Percentiles rank a stretch among this genome's conserved stretches.
Evolutionary conservation across 2,797 vertebrate genomes (phyloP).

Genomic region (Chanos chanos): DNA sequence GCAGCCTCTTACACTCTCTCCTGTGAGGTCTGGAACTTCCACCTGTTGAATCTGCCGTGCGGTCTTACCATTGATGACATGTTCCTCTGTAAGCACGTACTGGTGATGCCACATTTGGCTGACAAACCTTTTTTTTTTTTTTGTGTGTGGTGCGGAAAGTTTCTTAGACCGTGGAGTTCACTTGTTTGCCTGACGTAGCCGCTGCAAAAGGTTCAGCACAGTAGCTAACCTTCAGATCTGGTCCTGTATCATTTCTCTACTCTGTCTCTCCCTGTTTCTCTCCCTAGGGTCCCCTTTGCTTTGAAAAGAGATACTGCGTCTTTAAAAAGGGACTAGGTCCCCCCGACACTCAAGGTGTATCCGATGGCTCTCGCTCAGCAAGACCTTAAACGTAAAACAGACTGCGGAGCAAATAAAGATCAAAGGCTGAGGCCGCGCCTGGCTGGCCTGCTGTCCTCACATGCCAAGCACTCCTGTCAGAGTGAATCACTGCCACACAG

Average conservation of each 20-base stretch:
- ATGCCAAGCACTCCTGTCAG: slow-evolving; percentile 45
- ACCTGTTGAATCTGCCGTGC: no score
- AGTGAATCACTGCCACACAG: slow-evolving; percentile 59
- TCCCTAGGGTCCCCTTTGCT: slow-evolving; percentile 57
- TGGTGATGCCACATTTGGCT: no score
- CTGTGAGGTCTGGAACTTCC: no score
- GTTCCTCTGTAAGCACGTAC: no score
- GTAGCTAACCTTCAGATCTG: slow-evolving; percentile 48
- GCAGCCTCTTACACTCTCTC: no score
- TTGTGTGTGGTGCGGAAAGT: no score
- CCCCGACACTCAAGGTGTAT: slow-evolving; percentile 69
- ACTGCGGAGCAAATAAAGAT: slow-evolving; percentile 73
- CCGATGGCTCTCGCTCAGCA: slow-evolving; percentile 69
- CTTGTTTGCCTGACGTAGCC: no score
- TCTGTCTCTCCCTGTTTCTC: slow-evolving; percentile 11
- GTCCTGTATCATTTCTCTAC: slow-evolving; percentile 40
- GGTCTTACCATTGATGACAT: no score
- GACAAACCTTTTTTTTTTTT: no score
- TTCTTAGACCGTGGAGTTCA: no score
- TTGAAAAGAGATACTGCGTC: slow-evolving; percentile 70
- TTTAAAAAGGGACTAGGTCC: slow-evolving; percentile 65
- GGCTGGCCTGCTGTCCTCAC: slow-evolving; percentile 41
- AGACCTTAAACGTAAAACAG: slow-evolving; percentile 77
- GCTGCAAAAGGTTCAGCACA: slow-evolving; percentile 40
- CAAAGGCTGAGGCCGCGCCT: slow-evolving; percentile 67